phyloP scores from a whole-genome alignment of 2,888 invertebrate genomes.

The Tuta absoluta region DNA sequence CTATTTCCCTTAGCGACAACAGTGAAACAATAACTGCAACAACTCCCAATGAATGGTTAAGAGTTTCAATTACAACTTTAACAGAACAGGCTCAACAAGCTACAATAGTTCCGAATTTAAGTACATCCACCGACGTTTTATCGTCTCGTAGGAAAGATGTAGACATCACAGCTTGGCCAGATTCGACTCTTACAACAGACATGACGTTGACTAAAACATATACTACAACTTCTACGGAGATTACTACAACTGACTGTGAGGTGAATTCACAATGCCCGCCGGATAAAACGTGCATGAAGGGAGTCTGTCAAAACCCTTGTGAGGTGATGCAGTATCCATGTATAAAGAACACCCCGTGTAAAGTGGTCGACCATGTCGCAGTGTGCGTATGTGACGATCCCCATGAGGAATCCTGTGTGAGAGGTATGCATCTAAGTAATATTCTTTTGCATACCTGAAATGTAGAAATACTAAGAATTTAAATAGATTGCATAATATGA shows the following conservation, averaged over 20 bases:
- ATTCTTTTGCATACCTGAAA: slow-evolving; percentile 48
- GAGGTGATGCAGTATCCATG: slow-evolving; percentile 73
- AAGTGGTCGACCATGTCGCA: slow-evolving; percentile 82
- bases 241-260: slow-evolving; percentile 76
- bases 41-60: neutral
- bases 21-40: neutral
- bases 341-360: slow-evolving; percentile 83
- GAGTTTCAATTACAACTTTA: neutral
- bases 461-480: slow-evolving; percentile 14
- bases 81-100: neutral
- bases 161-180: slow-evolving; percentile 74
- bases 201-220: slow-evolving; percentile 52
- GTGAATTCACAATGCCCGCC: slow-evolving; percentile 83
- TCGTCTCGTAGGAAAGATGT: slow-evolving; percentile 70
- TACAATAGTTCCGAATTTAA: slow-evolving; percentile 41
- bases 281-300: slow-evolving; percentile 83
- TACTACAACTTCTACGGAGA: slow-evolving; percentile 38
- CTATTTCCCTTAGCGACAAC: neutral
- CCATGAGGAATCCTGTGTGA: slow-evolving; percentile 81
- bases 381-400: slow-evolving; percentile 83
- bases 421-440: slow-evolving; percentile 80
- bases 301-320: slow-evolving; percentile 85
- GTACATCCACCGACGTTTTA: slow-evolving; percentile 67
- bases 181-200: slow-evolving; percentile 62
- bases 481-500: slow-evolving; percentile 18